phyloP scores from a whole-genome alignment of 2,888 invertebrate genomes.

The Noctua pronuba region DNA sequence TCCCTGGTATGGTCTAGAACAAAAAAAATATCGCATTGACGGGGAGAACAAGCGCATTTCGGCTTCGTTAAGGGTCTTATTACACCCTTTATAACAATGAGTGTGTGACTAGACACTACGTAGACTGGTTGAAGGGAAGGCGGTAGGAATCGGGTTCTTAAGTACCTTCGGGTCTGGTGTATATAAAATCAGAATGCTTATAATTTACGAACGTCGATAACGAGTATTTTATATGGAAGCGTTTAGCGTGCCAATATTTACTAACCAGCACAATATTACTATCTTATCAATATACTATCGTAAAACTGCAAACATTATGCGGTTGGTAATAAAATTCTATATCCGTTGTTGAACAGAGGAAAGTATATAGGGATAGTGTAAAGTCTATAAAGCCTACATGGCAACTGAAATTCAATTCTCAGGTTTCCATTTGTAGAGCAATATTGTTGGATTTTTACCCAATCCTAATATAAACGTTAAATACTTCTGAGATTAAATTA shows the following conservation, averaged over 20 bases:
- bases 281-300: slow-evolving; percentile 51
- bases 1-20: too few relatives aligned
- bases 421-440: not conserved
- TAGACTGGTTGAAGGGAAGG: too few relatives aligned
- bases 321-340: slow-evolving; percentile 10
- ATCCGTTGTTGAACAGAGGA: slow-evolving; percentile 6
- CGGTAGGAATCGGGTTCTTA: too few relatives aligned
- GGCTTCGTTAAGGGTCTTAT: too few relatives aligned
- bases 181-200: slow-evolving; percentile 18
- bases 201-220: slow-evolving; percentile 25
- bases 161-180: too few relatives aligned
- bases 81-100: too few relatives aligned
- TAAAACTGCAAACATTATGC: slow-evolving; percentile 41
- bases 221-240: slow-evolving; percentile 10
- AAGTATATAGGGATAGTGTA: not conserved
- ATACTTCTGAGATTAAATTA: not conserved
- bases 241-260: slow-evolving; percentile 21
- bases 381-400: not conserved
- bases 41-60: too few relatives aligned
- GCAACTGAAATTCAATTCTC: not conserved
- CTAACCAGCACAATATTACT: slow-evolving; percentile 29
- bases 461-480: not conserved
- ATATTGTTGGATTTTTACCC: not conserved
- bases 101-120: too few relatives aligned
- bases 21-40: too few relatives aligned